These are phyloP conservation scores for Sphecodes monilicornis DNA, from an alignment of 2,888 invertebrate genomes.

Conservation along the genomic window DNA sequence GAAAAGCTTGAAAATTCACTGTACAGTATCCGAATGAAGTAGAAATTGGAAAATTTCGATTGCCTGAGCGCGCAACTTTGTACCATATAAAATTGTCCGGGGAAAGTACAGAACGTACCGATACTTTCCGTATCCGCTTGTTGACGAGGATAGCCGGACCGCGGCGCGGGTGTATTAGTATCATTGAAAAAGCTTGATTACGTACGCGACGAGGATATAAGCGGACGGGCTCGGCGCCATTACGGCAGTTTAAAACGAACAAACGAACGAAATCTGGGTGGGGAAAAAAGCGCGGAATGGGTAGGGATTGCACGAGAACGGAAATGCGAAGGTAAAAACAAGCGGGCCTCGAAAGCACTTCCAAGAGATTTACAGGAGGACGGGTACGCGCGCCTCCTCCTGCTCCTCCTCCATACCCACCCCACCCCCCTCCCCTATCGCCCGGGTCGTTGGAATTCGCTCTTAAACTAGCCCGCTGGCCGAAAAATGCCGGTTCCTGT, in stretches of 20 bases:
- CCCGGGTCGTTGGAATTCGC: neutral
- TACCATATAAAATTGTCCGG: neutral
- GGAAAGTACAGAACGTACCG: neutral
- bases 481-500: conserved; percentile 25
- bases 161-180: neutral
- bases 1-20: too few relatives aligned
- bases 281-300: neutral
- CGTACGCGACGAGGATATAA: conserved; percentile 45
- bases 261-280: neutral
- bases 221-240: conserved; percentile 34
- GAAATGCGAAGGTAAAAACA: neutral
- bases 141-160: neutral
- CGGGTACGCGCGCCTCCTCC: neutral
- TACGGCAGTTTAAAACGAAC: conserved; percentile 30
- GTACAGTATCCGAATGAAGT: neutral
- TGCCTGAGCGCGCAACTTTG: neutral
- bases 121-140: neutral
- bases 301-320: neutral
- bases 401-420: neutral
- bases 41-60: neutral
- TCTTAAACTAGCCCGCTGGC: neutral
- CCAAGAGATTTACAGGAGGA: conserved; percentile 48
- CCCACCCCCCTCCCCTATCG: too few relatives aligned
- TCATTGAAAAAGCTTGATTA: conserved; percentile 25
- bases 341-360: conserved; percentile 32